Conservation (phyloP, 2,797 vertebrate genomes). For the Parambassis ranga region DNA sequence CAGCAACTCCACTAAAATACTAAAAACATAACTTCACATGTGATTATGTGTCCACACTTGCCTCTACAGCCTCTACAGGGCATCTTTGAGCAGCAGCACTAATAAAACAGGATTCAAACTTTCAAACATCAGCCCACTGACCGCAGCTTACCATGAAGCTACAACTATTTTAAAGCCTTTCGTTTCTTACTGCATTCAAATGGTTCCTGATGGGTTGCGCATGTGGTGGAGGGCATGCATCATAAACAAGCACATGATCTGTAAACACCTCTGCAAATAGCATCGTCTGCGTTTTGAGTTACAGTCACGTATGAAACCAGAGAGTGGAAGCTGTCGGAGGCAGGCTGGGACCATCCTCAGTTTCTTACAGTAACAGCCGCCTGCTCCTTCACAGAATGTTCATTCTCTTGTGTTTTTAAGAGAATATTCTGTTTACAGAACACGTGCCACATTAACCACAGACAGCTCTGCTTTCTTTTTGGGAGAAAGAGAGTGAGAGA, state of each 20-base stretch:
- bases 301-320: slow-evolving; percentile 34
- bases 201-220: not conserved
- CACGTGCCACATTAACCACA: not conserved
- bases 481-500: not conserved
- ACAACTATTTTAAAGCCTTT: not conserved
- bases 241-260: slow-evolving; percentile 65
- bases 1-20: too few species aligned
- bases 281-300: slow-evolving; percentile 59
- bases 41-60: too few species aligned
- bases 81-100: too few species aligned
- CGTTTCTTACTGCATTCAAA: slow-evolving; percentile 14
- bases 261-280: slow-evolving; percentile 80
- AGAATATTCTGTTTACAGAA: not conserved
- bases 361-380: too few species aligned
- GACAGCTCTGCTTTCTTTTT: not conserved
- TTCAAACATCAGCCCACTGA: not conserved
- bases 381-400: not conserved
- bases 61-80: too few species aligned
- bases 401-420: not conserved
- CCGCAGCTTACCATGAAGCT: not conserved
- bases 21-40: too few species aligned
- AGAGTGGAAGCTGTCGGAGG: not conserved
- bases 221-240: slow-evolving; percentile 11
- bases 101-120: too few species aligned
- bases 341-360: too few species aligned